Percentiles rank a stretch among this genome's conserved stretches.
These are phyloP conservation scores for Heteromyza rotundicornis DNA, from an alignment of 2,888 invertebrate genomes.

Conservation along the genomic window DNA sequence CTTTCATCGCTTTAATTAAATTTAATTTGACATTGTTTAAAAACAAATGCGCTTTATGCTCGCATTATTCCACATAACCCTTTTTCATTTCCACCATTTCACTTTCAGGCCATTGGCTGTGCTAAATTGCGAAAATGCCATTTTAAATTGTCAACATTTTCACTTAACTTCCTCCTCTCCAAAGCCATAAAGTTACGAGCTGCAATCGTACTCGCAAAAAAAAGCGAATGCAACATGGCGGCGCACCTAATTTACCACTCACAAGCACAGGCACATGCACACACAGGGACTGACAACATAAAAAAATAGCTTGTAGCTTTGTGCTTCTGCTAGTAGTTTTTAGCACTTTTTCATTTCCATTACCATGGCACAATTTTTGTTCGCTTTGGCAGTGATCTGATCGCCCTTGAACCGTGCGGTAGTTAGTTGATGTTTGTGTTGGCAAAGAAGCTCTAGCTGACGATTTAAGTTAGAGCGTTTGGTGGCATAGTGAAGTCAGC, in stretches of 20 bases:
- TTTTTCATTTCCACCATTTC: no score
- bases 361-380: neutral
- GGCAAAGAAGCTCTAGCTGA: no score
- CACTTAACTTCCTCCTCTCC: slow-evolving; percentile 22
- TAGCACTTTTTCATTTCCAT: neutral
- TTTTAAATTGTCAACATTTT: slow-evolving; percentile 31
- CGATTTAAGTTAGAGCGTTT: no score
- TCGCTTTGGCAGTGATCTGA: slow-evolving; percentile 24
- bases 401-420: slow-evolving; percentile 20
- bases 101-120: slow-evolving; percentile 5
- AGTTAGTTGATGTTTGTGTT: neutral
- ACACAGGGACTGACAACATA: neutral
- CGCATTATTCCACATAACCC: no score
- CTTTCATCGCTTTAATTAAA: no score
- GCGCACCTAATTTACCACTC: slow-evolving; percentile 1
- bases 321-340: no score
- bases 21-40: no score
- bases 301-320: neutral
- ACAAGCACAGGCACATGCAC: neutral
- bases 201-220: neutral
- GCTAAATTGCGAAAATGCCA: slow-evolving; percentile 28
- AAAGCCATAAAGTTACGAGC: no score
- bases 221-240: neutral
- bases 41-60: no score
- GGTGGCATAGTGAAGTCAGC: no score